These are phyloP conservation scores for Sphinx pinastri DNA, from an alignment of 2,888 invertebrate species.

Conservation along the genomic window DNA sequence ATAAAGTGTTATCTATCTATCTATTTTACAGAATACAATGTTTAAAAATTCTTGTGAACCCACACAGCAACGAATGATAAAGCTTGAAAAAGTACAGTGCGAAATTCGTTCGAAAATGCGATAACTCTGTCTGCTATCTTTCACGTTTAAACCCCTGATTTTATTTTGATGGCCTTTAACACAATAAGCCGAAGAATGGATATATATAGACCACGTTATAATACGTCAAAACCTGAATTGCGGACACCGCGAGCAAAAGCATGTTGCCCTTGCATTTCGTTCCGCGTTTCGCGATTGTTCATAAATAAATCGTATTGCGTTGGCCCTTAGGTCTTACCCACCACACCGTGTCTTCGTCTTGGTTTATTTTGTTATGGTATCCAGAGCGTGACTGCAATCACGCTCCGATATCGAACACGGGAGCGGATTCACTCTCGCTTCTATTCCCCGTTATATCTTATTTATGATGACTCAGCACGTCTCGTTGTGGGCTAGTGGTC, in stretches of 20 bases:
- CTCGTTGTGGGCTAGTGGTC: not conserved
- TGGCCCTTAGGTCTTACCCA: not conserved
- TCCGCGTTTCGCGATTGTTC: not conserved
- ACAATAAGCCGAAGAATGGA: too few relatives aligned
- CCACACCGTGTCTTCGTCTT: not conserved
- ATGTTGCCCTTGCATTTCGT: not conserved
- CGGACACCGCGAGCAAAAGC: not conserved
- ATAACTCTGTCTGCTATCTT: too few relatives aligned
- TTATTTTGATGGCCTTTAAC: too few relatives aligned
- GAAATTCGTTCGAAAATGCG: too few relatives aligned
- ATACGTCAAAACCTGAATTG: not conserved
- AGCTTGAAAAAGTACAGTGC: too few relatives aligned
- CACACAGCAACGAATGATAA: too few relatives aligned
- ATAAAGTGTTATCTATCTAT: too few relatives aligned
- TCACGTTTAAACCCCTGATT: too few relatives aligned
- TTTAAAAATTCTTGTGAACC: too few relatives aligned
- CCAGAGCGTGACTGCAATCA: conserved; percentile 27
- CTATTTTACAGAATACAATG: too few relatives aligned
- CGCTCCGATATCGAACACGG: conserved; percentile 21
- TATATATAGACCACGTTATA: too few relatives aligned
- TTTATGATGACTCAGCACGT: conserved; percentile 23
- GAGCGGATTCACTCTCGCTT: conserved; percentile 27
- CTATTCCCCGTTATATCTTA: conserved; percentile 23
- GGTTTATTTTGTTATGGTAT: not conserved
- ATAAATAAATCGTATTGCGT: not conserved